Percentiles rank a stretch among this genome's conserved stretches.
Conservation (phyloP, 2,113 vertebrate genomes). For the Melierax canorus region DNA sequence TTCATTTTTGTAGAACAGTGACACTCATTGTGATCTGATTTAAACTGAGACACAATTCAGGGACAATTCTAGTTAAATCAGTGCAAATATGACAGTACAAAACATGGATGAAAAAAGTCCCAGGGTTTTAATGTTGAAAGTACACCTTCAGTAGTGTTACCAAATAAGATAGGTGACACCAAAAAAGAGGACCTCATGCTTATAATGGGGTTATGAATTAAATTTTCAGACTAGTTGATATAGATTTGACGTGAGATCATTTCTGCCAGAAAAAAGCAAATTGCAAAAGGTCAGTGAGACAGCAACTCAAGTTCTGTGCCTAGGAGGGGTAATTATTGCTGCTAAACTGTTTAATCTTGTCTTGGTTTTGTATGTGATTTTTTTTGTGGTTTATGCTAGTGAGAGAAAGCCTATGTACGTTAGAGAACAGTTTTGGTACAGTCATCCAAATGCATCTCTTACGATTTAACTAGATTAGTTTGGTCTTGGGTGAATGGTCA, state of each 20-base stretch:
- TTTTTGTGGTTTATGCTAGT: neutral
- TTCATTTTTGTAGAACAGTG: neutral
- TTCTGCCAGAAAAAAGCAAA: neutral
- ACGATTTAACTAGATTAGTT: neutral
- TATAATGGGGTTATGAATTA: accelerated
- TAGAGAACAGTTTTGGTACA: neutral
- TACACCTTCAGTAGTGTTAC: neutral
- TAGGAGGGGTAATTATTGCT: neutral
- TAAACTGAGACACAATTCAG: neutral
- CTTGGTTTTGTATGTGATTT: neutral
- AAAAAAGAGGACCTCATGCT: neutral
- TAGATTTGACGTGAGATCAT: neutral
- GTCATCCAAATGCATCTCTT: neutral
- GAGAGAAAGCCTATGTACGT: neutral
- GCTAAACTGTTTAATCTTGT: neutral
- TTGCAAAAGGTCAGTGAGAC: neutral
- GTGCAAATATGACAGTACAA: neutral
- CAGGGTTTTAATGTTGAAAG: neutral
- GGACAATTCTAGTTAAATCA: neutral
- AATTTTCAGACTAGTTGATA: neutral
- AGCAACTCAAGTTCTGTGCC: neutral
- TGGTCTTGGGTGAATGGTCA: neutral
- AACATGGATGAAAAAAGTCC: neutral
- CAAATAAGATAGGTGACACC: neutral
- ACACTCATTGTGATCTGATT: neutral